Evolutionary conservation across 2,888 invertebrate species (phyloP).

Genomic region (Salticus scenicus): DNA sequence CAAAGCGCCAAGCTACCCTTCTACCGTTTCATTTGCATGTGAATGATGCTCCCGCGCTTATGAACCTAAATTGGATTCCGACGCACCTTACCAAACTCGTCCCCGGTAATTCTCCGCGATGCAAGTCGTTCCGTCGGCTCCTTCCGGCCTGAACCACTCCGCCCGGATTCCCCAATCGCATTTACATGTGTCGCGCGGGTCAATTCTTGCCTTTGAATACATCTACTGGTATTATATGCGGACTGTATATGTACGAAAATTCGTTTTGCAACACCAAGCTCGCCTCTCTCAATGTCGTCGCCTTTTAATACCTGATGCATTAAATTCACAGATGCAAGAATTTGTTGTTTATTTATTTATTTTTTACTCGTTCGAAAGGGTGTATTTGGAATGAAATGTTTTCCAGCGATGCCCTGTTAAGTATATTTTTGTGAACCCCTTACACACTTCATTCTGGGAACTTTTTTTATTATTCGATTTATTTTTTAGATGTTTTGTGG

Average conservation of each 20-base stretch:
- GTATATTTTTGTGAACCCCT: slow-evolving; percentile 41
- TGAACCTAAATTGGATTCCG: slow-evolving; percentile 67
- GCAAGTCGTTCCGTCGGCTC: slow-evolving; percentile 29
- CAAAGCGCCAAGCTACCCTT: slow-evolving; percentile 36
- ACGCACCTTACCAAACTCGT: slow-evolving; percentile 15
- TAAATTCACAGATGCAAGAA: slow-evolving; percentile 38
- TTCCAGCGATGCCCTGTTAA: slow-evolving; percentile 31
- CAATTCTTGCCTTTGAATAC: slow-evolving; percentile 49
- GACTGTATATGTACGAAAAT: slow-evolving; percentile 55
- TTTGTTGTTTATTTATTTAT: neutral
- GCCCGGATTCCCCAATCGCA: slow-evolving; percentile 61
- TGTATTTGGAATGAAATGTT: slow-evolving; percentile 55
- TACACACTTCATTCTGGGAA: slow-evolving; percentile 1
- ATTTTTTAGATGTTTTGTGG: slow-evolving; percentile 18
- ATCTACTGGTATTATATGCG: slow-evolving; percentile 43
- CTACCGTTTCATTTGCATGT: slow-evolving; percentile 63
- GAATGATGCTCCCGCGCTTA: slow-evolving; percentile 66
- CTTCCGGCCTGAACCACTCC: slow-evolving; percentile 44
- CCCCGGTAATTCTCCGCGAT: slow-evolving; percentile 39
- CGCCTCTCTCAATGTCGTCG: no score
- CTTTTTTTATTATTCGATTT: slow-evolving; percentile 4
- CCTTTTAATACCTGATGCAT: slow-evolving; percentile 68
- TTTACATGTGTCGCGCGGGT: slow-evolving; percentile 69
- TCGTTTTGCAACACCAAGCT: slow-evolving; percentile 51
- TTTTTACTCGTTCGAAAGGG: neutral